phyloP scores from a whole-genome alignment of 92 coral and sea anemone genomes.

The Porites rus region DNA sequence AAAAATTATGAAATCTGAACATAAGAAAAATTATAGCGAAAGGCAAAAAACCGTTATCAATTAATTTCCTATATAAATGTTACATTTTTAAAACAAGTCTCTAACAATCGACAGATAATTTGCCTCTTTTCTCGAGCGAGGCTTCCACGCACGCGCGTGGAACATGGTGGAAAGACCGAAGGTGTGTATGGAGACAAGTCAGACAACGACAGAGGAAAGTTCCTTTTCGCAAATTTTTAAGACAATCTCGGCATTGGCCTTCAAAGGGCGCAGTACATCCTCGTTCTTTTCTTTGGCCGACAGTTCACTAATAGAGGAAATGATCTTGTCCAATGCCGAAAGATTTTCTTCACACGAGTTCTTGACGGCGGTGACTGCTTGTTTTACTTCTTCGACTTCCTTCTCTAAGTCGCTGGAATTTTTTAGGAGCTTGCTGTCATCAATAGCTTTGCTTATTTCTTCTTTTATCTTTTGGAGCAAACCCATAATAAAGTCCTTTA shows the following conservation, averaged over 20 bases:
- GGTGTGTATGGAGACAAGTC: too few species aligned
- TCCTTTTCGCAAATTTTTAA: not conserved
- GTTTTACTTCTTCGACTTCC: not conserved
- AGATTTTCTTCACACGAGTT: not conserved
- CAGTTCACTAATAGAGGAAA: not conserved
- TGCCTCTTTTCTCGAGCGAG: too few species aligned
- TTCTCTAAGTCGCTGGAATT: not conserved
- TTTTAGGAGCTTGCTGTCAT: not conserved
- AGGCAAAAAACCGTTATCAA: too few species aligned
- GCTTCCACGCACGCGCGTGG: too few species aligned
- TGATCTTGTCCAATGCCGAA: not conserved
- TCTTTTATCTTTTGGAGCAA: not conserved
- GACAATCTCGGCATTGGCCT: slow-evolving; percentile 10
- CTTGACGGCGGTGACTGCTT: not conserved
- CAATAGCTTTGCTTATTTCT: not conserved
- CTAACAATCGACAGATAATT: too few species aligned
- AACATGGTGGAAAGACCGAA: too few species aligned
- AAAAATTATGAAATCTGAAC: too few species aligned
- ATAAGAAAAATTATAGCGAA: too few species aligned
- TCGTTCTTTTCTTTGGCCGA: not conserved
- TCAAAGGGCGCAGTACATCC: not conserved
- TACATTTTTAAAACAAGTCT: too few species aligned
- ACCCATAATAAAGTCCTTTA: not conserved
- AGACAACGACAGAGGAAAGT: not conserved
- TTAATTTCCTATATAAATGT: too few species aligned